phyloP scores from a whole-genome alignment of 1,140 invertebrate species.

The Drosophila funebris region DNA sequence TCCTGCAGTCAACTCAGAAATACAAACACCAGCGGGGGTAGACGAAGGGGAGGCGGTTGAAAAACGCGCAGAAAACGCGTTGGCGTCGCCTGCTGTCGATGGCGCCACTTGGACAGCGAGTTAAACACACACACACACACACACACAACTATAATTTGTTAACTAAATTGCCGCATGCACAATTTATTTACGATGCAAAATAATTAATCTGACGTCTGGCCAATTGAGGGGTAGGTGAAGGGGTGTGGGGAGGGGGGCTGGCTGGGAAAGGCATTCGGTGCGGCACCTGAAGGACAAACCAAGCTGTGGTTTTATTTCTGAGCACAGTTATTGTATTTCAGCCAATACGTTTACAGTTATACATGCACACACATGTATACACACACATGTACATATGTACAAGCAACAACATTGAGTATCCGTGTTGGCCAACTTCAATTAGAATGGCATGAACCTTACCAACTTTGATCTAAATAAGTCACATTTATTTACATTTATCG shows the following conservation, averaged over 20 bases:
- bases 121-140: slow-evolving; percentile 16
- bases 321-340: neutral
- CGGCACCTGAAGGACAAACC: slow-evolving; percentile 6
- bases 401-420: neutral
- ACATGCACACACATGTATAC: neutral
- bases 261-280: neutral
- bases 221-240: neutral
- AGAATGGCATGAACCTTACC: neutral
- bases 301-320: neutral
- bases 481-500: neutral
- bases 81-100: slow-evolving; percentile 53
- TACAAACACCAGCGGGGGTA: neutral
- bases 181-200: slow-evolving; percentile 59
- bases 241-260: neutral
- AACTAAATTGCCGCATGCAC: slow-evolving; percentile 55
- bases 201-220: slow-evolving; percentile 49
- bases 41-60: neutral
- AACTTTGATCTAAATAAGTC: neutral
- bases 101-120: slow-evolving; percentile 49
- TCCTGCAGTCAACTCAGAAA: neutral
- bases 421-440: neutral
- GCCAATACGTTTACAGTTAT: neutral
- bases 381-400: no score
- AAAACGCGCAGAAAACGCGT: slow-evolving; percentile 43
- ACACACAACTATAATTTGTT: slow-evolving; percentile 58